Conservation (phyloP, 2,113 vertebrate genomes). For the Pedetes capensis region DNA sequence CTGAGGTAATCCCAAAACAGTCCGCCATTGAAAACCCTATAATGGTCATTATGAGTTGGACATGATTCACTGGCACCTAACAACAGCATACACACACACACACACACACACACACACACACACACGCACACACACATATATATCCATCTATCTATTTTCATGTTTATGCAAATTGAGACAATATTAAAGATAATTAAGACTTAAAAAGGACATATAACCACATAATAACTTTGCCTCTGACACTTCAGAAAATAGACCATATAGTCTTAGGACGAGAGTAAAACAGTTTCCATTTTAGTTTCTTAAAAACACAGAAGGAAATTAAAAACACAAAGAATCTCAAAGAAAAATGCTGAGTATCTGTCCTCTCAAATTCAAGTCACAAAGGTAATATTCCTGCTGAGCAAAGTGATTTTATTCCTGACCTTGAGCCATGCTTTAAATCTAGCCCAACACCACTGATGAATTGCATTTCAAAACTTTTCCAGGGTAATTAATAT, state of each 20-base stretch:
- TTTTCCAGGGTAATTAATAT: conserved; percentile 61
- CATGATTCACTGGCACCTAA: no score
- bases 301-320: not conserved
- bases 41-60: no score
- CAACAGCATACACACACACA: no score
- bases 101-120: no score
- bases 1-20: no score
- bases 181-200: not conserved
- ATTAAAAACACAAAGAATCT: not conserved
- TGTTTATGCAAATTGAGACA: not conserved
- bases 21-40: no score
- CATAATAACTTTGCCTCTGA: not conserved
- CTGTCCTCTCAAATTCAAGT: not conserved
- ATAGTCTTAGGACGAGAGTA: not conserved
- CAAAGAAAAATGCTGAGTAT: not conserved
- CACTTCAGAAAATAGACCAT: not conserved
- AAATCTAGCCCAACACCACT: not conserved
- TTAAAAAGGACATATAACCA: not conserved
- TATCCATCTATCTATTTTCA: no score
- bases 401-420: conserved; percentile 30
- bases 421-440: conserved; percentile 2
- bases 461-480: not conserved
- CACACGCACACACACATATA: no score
- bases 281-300: not conserved
- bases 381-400: conserved; percentile 13